These are phyloP conservation scores for Cromileptes altivelis DNA, from an alignment of 2,113 vertebrate genomes.

Conservation along the genomic window DNA sequence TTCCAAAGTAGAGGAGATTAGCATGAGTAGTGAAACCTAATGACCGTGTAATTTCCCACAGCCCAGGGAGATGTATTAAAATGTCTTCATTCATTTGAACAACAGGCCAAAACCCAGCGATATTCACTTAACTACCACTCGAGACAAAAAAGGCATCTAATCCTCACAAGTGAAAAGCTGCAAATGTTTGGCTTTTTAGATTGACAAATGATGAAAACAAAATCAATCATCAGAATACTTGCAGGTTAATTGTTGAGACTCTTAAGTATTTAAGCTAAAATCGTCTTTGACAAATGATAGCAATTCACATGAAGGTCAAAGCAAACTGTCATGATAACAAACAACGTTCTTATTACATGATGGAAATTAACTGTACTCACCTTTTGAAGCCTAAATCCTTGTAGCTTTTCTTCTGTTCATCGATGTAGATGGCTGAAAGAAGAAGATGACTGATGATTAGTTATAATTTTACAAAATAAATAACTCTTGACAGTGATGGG, in stretches of 20 bases:
- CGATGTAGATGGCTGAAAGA: constrained; percentile 86
- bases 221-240: background rate
- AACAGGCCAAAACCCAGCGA: background rate
- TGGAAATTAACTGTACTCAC: constrained; percentile 62
- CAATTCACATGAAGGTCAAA: background rate
- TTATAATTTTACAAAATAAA: background rate
- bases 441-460: constrained; percentile 23
- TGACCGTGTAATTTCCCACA: background rate
- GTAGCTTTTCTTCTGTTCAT: constrained; percentile 88
- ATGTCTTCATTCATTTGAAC: background rate
- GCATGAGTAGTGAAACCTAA: background rate
- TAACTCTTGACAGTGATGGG: background rate
- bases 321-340: background rate
- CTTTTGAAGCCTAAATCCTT: constrained; percentile 89
- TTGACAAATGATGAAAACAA: background rate
- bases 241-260: background rate
- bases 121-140: too few relatives aligned
- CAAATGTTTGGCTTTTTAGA: background rate
- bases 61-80: background rate
- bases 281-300: background rate
- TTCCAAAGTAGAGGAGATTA: background rate
- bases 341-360: background rate
- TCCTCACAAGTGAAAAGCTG: background rate
- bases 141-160: background rate
- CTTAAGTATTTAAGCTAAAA: background rate